phyloP scores from a whole-genome alignment of 2,797 vertebrate genomes.

The Acrossocheilus wenchowensis region DNA sequence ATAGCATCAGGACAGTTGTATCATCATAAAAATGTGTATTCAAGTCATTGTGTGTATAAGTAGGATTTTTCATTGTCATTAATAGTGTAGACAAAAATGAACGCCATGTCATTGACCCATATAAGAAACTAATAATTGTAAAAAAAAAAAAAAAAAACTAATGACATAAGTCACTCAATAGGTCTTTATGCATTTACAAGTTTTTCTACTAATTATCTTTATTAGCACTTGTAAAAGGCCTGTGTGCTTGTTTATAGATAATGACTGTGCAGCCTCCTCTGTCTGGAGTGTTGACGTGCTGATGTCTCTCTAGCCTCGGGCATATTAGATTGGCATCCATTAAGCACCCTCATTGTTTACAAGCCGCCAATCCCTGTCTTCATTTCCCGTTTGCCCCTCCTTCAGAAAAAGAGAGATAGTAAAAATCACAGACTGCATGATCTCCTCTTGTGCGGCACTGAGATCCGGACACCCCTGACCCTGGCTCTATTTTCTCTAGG shows the following conservation, averaged over 20 bases:
- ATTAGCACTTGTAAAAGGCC: conserved; percentile 68
- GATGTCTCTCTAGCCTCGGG: conserved; percentile 71
- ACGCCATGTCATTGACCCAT: neutral
- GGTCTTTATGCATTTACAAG: conserved; percentile 57
- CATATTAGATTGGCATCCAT: conserved; percentile 70
- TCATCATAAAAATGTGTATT: neutral
- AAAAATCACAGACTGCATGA: conserved; percentile 54
- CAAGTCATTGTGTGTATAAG: neutral
- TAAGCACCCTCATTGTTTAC: conserved; percentile 76
- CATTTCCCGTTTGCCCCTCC: conserved; percentile 49
- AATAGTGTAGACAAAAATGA: neutral
- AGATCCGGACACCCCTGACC: conserved; percentile 72
- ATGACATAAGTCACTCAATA: conserved; percentile 45
- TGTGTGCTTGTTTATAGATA: conserved; percentile 69
- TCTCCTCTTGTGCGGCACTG: conserved; percentile 65
- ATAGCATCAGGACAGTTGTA: neutral
- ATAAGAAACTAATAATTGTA: conserved; percentile 51
- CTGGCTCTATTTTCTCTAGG: conserved; percentile 80
- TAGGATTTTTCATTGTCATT: neutral
- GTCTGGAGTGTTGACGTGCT: conserved; percentile 74
- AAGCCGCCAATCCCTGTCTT: conserved; percentile 43
- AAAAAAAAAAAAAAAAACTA: conserved; percentile 28
- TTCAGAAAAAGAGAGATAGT: conserved; percentile 64
- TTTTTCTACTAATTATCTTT: conserved; percentile 70
- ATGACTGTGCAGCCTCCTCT: conserved; percentile 65